These are phyloP conservation scores for Tenualosa ilisha DNA, from an alignment of 2,797 vertebrate species.

Conservation along the genomic window DNA sequence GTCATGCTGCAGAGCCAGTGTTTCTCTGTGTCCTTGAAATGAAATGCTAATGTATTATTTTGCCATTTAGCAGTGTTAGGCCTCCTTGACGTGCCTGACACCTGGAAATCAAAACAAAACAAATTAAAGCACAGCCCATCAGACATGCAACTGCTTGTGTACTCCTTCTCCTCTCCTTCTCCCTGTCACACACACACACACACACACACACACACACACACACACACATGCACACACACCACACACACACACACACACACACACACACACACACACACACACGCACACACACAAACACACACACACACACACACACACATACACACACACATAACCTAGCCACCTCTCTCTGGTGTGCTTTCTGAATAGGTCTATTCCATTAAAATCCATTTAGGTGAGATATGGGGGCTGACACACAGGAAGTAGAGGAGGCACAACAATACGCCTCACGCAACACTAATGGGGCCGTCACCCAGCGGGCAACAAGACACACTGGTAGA, in stretches of 20 bases:
- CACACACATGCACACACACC: no score
- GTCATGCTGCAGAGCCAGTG: conserved; percentile 24
- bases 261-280: no score
- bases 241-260: no score
- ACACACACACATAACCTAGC: no score
- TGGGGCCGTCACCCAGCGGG: not conserved
- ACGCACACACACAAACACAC: no score
- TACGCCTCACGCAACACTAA: not conserved
- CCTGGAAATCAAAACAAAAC: conserved; percentile 38
- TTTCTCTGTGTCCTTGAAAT: conserved; percentile 45
- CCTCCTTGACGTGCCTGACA: conserved; percentile 17
- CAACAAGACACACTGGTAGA: not conserved
- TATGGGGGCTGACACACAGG: conserved; percentile 13
- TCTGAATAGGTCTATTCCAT: conserved; percentile 32
- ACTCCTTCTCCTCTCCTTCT: not conserved
- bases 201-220: not conserved
- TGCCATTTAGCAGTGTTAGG: conserved; percentile 31
- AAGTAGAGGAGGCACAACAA: not conserved
- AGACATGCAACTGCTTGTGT: conserved; percentile 30
- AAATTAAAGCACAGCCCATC: conserved; percentile 25
- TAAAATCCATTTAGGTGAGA: conserved; percentile 37
- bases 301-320: no score
- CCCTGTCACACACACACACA: not conserved
- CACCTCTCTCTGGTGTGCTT: conserved; percentile 17
- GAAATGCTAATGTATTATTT: conserved; percentile 42